phyloP scores from a whole-genome alignment of 2,888 invertebrate genomes.

The Polydrusus cervinus region DNA sequence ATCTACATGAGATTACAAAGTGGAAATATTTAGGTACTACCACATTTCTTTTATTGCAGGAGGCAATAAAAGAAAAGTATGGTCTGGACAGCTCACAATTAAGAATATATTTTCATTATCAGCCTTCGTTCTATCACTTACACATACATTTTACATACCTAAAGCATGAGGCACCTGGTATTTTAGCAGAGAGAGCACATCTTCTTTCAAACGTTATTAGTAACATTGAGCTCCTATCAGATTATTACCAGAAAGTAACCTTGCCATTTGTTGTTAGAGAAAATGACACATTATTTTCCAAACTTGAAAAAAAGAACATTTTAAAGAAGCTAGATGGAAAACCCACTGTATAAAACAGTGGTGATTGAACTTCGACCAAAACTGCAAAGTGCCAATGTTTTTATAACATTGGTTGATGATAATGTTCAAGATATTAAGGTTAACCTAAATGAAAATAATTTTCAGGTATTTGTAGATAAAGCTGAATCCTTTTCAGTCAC shows the following conservation, averaged over 20 bases:
- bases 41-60: slow-evolving; percentile 71
- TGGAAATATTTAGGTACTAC: not conserved
- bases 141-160: slow-evolving; percentile 94
- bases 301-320: slow-evolving; percentile 76
- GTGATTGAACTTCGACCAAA: slow-evolving; percentile 77
- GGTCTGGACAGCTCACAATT: slow-evolving; percentile 81
- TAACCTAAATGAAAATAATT: slow-evolving; percentile 51
- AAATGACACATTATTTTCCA: slow-evolving; percentile 81
- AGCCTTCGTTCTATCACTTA: slow-evolving; percentile 97
- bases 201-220: slow-evolving; percentile 90
- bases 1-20: too few species aligned
- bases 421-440: slow-evolving; percentile 64
- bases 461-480: slow-evolving; percentile 59
- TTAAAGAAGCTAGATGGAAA: slow-evolving; percentile 67
- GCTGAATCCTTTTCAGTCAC: slow-evolving; percentile 57
- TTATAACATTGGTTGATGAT: slow-evolving; percentile 66
- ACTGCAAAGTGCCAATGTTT: slow-evolving; percentile 77
- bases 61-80: slow-evolving; percentile 85
- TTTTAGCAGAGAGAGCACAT: slow-evolving; percentile 89
- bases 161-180: slow-evolving; percentile 86
- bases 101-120: slow-evolving; percentile 93
- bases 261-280: slow-evolving; percentile 87
- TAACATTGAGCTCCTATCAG: slow-evolving; percentile 87
- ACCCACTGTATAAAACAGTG: slow-evolving; percentile 69
- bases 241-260: slow-evolving; percentile 89